phyloP scores from a whole-genome alignment of 2,888 invertebrate species.

The Homarus gammarus region DNA sequence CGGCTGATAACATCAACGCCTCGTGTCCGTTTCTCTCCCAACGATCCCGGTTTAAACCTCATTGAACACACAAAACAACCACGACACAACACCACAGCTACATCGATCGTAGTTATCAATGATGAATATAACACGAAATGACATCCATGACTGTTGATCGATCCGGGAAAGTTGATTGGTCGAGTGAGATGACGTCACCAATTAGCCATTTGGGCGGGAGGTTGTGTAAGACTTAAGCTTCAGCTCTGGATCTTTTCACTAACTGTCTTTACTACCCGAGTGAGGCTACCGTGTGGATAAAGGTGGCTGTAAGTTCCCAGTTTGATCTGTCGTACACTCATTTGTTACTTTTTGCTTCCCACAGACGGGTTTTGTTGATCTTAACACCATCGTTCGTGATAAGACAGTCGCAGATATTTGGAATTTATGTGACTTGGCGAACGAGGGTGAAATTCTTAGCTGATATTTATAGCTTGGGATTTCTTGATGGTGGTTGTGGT shows the following conservation, averaged over 20 bases:
- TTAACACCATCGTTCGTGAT: slow-evolving; percentile 40
- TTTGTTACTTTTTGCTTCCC: slow-evolving; percentile 16
- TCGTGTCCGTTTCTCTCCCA: slow-evolving; percentile 38
- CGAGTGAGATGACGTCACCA: slow-evolving; percentile 1
- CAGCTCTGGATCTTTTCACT: slow-evolving; percentile 31
- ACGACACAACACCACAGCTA: too few relatives aligned
- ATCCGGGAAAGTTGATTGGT: too few relatives aligned
- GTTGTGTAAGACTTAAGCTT: slow-evolving; percentile 35
- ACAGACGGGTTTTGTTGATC: slow-evolving; percentile 23
- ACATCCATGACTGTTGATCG: too few relatives aligned
- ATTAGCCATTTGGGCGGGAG: slow-evolving; percentile 40
- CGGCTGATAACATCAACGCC: slow-evolving; percentile 59
- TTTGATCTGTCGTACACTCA: slow-evolving; percentile 33
- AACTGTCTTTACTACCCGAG: slow-evolving; percentile 49
- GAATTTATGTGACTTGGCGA: slow-evolving; percentile 42
- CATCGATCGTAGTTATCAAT: too few relatives aligned
- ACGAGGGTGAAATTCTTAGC: not conserved
- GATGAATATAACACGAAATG: too few relatives aligned
- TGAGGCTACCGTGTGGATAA: slow-evolving; percentile 63
- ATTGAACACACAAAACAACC: not conserved
- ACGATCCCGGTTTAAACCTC: slow-evolving; percentile 8
- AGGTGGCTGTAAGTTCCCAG: slow-evolving; percentile 39
- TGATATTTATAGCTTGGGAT: slow-evolving; percentile 7
- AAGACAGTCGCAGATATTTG: slow-evolving; percentile 28
- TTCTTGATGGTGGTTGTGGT: not conserved